Evolutionary conservation across 2,113 vertebrate species (phyloP).

Genomic region (Chloebia gouldiae): DNA sequence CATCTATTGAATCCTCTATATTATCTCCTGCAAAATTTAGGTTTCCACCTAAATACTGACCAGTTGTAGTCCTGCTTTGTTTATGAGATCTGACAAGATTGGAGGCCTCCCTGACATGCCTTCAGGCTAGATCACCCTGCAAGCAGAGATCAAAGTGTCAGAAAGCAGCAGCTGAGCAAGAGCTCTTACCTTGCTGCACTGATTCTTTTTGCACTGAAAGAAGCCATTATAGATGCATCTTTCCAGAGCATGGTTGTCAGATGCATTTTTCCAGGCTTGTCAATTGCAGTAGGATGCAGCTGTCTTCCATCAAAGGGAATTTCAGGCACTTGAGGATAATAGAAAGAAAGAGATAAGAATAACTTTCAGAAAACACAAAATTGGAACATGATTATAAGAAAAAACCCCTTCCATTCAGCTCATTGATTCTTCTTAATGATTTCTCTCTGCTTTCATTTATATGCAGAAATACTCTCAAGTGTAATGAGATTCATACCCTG

Average conservation of each 20-base stretch:
- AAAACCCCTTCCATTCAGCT: not conserved
- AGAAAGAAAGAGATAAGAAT: constrained; percentile 36
- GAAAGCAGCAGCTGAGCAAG: not conserved
- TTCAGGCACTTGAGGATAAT: not conserved
- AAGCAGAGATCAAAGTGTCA: not conserved
- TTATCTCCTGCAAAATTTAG: not conserved
- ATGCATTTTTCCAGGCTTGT: not conserved
- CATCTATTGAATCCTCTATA: constrained; percentile 29
- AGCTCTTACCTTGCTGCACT: not conserved
- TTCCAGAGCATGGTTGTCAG: not conserved
- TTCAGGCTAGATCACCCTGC: not conserved
- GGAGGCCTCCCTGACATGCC: not conserved
- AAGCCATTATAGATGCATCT: not conserved
- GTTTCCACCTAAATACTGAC: not conserved
- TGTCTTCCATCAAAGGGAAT: constrained; percentile 43
- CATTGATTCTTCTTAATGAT: not conserved
- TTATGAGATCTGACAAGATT: not conserved
- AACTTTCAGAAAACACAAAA: constrained; percentile 28
- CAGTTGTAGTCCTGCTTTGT: not conserved
- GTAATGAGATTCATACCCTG: not conserved
- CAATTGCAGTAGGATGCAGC: not conserved
- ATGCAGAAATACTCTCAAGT: not conserved
- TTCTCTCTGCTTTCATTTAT: constrained; percentile 31
- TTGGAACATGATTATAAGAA: not conserved
- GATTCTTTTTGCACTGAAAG: not conserved